phyloP scores from a whole-genome alignment of 2,888 invertebrate species.

The Pteria penguin region DNA sequence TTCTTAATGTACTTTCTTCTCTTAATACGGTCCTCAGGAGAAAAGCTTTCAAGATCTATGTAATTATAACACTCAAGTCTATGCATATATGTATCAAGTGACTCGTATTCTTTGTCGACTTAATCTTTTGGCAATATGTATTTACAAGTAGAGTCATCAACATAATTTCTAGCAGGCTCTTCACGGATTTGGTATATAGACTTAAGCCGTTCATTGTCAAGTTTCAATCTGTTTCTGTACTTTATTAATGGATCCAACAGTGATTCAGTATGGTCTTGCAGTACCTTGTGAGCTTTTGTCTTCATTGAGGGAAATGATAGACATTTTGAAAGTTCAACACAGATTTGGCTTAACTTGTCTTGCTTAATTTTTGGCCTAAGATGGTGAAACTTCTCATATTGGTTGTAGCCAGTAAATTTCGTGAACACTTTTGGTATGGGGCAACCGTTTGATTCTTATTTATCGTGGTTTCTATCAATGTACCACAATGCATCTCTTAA shows the following conservation, averaged over 20 bases:
- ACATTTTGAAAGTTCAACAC: no score
- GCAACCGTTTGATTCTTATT: no score
- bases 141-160: background rate
- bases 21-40: background rate
- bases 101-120: background rate
- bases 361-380: no score
- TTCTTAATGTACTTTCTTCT: slow-evolving; percentile 21
- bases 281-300: background rate
- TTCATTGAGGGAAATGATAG: no score
- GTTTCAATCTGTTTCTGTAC: slow-evolving; percentile 3
- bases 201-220: slow-evolving; percentile 2
- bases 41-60: slow-evolving; percentile 11
- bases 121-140: background rate
- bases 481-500: no score
- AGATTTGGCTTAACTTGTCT: no score
- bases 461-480: no score
- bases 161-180: background rate
- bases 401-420: no score
- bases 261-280: background rate
- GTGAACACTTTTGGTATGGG: no score
- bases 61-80: background rate
- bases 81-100: background rate
- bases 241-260: background rate
- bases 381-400: no score
- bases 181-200: background rate